Conservation (phyloP, 2,113 vertebrate species). For the Tragelaphus imberbis region DNA sequence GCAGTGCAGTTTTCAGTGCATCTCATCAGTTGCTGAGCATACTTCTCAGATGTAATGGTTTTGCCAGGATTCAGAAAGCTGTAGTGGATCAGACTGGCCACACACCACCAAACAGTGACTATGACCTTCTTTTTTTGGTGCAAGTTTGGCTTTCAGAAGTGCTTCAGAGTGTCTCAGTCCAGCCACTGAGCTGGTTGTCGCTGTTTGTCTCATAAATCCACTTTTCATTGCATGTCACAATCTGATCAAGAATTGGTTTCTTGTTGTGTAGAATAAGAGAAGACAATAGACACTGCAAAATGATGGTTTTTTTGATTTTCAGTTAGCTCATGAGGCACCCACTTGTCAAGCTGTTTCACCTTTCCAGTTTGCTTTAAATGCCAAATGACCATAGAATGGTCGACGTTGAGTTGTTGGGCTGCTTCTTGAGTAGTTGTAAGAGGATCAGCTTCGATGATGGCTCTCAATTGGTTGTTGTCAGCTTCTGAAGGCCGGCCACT, state of each 20-base stretch:
- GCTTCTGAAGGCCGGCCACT: not conserved
- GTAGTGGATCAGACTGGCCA: not conserved
- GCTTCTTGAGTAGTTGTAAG: not conserved
- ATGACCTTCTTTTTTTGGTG: not conserved
- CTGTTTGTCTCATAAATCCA: not conserved
- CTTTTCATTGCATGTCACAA: not conserved
- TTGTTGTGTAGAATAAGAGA: not conserved
- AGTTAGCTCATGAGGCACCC: not conserved
- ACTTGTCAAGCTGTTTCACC: not conserved
- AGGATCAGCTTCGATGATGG: not conserved
- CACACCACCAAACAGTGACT: not conserved
- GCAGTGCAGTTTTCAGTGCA: not conserved
- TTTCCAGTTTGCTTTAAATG: not conserved
- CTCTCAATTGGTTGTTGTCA: not conserved
- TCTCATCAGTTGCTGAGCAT: not conserved
- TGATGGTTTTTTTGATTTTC: not conserved
- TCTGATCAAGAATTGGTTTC: not conserved
- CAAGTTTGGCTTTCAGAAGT: not conserved
- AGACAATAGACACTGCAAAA: not conserved
- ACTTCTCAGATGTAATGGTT: not conserved
- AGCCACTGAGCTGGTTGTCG: not conserved
- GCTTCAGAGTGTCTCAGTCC: not conserved
- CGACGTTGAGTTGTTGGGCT: not conserved
- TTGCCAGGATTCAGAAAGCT: not conserved
- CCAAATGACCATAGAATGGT: not conserved